Conservation (phyloP, 2,113 vertebrate genomes). For the Caracal caracal region DNA sequence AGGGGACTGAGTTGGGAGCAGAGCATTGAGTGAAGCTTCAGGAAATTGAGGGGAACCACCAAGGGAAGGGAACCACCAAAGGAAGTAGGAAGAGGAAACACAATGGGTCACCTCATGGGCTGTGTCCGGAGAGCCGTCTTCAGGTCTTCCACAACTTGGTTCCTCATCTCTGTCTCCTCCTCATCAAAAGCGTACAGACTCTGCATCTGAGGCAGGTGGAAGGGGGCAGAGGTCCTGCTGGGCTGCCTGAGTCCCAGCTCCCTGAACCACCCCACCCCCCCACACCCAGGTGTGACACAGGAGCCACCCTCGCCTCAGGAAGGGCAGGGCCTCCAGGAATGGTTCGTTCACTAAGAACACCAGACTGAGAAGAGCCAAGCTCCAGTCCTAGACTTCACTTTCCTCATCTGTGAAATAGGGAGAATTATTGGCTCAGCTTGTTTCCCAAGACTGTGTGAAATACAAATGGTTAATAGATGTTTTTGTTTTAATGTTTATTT, state of each 20-base stretch:
- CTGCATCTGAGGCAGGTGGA: constrained; percentile 91
- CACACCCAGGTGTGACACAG: not conserved
- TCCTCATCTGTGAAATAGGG: not conserved
- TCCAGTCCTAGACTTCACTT: not conserved
- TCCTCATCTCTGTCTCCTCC: constrained; percentile 97
- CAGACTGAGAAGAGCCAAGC: not conserved
- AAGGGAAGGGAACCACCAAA: not conserved
- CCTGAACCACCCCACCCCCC: not conserved
- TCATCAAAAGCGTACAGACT: constrained; percentile 95
- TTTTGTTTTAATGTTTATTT: not conserved
- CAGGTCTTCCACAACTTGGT: constrained; percentile 97
- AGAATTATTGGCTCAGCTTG: not conserved
- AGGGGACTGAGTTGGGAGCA: no score
- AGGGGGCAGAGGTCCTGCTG: constrained; percentile 26
- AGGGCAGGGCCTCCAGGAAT: not conserved
- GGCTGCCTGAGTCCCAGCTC: not conserved
- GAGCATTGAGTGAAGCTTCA: not conserved
- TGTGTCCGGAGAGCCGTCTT: constrained; percentile 98
- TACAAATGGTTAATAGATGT: not conserved
- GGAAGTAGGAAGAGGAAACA: not conserved
- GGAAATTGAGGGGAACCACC: not conserved
- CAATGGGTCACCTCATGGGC: constrained; percentile 93
- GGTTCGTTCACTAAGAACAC: not conserved
- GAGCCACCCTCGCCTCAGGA: not conserved
- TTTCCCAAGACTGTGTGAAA: not conserved